Evolutionary conservation across 2,113 vertebrate genomes (phyloP).

Genomic region (Ailuropoda melanoleuca): DNA sequence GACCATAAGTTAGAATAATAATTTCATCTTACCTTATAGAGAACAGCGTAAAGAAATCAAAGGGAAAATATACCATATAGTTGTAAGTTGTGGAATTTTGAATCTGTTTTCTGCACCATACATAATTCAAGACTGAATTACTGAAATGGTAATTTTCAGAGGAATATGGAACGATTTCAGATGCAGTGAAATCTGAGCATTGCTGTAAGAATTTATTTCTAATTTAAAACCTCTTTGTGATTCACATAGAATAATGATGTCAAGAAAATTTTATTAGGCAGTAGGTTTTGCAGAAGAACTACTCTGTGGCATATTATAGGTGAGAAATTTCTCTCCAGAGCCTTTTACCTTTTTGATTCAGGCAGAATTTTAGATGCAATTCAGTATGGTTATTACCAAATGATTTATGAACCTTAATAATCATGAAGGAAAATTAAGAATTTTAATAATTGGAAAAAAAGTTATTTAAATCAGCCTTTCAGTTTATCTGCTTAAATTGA

Average conservation of each 20-base stretch:
- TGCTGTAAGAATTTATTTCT: background rate
- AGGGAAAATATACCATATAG: background rate
- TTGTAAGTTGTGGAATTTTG: background rate
- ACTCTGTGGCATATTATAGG: background rate
- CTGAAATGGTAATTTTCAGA: conserved; percentile 10
- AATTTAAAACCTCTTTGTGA: background rate
- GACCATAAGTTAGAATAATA: background rate
- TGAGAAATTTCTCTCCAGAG: background rate
- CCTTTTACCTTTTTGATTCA: background rate
- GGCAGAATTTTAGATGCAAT: conserved; percentile 12
- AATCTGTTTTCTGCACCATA: background rate
- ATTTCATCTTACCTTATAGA: background rate
- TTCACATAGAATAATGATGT: background rate
- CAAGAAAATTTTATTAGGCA: background rate
- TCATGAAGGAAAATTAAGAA: background rate
- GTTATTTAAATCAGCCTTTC: conserved; percentile 11
- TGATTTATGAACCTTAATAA: conserved; percentile 23
- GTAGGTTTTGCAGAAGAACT: background rate
- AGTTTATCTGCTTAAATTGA: conserved; percentile 37
- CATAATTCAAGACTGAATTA: background rate
- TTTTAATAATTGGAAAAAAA: conserved; percentile 41
- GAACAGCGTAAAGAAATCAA: background rate
- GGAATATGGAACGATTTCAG: background rate
- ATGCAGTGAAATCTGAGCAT: conserved; percentile 10
- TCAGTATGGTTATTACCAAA: conserved; percentile 26